Evolutionary conservation across 2,888 invertebrate genomes (phyloP).

Genomic region (Dryadula phaetusa): DNA sequence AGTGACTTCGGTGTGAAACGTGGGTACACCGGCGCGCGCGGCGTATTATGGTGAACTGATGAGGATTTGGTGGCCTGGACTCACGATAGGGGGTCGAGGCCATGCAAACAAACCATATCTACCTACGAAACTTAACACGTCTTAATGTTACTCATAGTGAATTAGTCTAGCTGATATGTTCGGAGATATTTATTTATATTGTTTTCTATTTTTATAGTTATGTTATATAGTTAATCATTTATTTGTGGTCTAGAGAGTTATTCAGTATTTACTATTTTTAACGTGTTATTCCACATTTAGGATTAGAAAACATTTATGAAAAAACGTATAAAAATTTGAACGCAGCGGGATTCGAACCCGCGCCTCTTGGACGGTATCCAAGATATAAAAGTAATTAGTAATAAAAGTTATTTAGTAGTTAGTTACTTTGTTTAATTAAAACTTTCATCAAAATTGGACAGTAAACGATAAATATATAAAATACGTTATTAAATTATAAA

Average conservation of each 20-base stretch:
- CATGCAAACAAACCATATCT: conserved; percentile 63
- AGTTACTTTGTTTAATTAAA: no score
- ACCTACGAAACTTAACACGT: conserved; percentile 56
- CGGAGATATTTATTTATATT: conserved; percentile 49
- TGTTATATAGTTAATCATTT: background rate
- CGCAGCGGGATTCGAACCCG: no score
- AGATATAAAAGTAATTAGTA: no score
- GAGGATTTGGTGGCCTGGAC: conserved; percentile 44
- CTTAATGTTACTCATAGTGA: conserved; percentile 45
- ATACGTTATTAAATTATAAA: background rate
- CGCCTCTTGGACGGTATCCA: no score
- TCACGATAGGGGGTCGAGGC: conserved; percentile 73
- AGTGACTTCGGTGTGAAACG: conserved; percentile 18
- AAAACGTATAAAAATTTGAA: no score
- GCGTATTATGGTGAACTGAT: conserved; percentile 72
- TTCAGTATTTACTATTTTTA: no score
- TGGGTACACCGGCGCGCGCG: conserved; percentile 62
- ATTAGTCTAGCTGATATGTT: background rate
- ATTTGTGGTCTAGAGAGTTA: no score
- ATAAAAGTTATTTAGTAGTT: no score
- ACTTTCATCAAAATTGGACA: no score
- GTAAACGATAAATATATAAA: no score
- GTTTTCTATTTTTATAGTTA: conserved; percentile 8
- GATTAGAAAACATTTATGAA: no score
- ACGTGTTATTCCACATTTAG: no score